phyloP scores from a whole-genome alignment of 2,113 vertebrate genomes.

The Menura novaehollandiae region DNA sequence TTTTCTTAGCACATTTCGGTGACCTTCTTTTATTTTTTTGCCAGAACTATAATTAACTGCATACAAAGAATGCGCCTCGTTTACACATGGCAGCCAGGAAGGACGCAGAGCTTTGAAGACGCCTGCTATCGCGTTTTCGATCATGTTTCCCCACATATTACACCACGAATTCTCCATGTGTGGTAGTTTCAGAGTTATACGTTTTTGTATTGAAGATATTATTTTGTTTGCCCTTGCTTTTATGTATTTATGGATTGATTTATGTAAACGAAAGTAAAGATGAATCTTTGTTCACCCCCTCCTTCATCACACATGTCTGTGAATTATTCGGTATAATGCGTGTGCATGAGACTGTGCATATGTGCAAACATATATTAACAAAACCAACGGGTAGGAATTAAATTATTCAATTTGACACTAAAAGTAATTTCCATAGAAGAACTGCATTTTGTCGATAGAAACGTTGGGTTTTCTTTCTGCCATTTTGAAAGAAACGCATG shows the following conservation, averaged over 20 bases:
- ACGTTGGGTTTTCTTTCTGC: neutral
- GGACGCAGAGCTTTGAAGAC: conserved; percentile 28
- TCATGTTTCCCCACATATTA: conserved; percentile 8
- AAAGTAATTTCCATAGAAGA: neutral
- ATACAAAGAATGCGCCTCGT: conserved; percentile 17
- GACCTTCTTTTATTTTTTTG: neutral
- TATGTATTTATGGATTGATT: conserved; percentile 24
- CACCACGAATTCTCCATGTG: conserved; percentile 36
- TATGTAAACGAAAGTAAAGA: conserved; percentile 38
- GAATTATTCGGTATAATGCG: neutral
- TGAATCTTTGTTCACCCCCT: neutral
- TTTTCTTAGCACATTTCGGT: neutral
- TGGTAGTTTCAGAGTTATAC: conserved; percentile 22
- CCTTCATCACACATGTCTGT: neutral
- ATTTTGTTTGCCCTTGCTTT: conserved; percentile 15
- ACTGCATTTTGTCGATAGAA: accelerated
- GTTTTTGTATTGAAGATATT: conserved; percentile 10
- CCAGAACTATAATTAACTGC: conserved; percentile 45
- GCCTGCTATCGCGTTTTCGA: conserved; percentile 22
- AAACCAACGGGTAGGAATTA: neutral
- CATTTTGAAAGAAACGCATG: neutral
- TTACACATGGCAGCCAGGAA: conserved; percentile 37
- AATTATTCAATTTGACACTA: neutral
- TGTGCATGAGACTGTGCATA: neutral
- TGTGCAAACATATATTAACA: neutral